Conservation (phyloP, 2,797 vertebrate species). For the Pelodytes ibericus region DNA sequence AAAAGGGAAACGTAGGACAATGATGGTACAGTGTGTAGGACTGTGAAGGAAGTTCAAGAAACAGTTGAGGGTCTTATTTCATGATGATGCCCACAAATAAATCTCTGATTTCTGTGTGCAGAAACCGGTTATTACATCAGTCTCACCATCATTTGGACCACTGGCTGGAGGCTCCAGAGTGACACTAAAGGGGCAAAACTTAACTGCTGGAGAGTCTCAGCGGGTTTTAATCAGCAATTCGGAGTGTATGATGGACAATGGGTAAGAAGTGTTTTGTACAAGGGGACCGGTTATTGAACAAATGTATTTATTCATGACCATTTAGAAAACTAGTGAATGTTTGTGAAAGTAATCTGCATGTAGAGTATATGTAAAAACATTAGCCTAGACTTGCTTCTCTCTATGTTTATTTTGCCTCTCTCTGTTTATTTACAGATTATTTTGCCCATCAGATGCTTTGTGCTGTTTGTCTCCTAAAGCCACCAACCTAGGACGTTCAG, state of each 20-base stretch:
- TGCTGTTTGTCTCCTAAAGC: conserved; percentile 59
- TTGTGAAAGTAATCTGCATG: no score
- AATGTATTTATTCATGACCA: no score
- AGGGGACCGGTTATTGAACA: no score
- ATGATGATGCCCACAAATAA: no score
- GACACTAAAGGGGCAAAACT: conserved; percentile 78
- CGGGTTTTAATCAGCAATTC: conserved; percentile 81
- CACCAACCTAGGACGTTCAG: conserved; percentile 33
- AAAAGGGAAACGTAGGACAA: no score
- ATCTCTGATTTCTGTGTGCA: conserved; percentile 64
- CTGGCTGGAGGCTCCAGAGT: conserved; percentile 85
- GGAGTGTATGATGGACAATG: conserved; percentile 62
- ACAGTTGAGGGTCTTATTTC: no score
- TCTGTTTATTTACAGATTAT: conserved; percentile 1
- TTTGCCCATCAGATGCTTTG: conserved; percentile 52
- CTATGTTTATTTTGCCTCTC: no score
- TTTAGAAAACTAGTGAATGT: no score
- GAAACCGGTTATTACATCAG: conserved; percentile 80
- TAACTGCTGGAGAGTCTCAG: conserved; percentile 80
- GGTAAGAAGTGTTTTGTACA: conserved; percentile 49
- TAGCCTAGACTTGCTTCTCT: no score
- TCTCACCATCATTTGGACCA: conserved; percentile 87
- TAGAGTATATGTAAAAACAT: no score
- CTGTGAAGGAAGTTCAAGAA: no score
- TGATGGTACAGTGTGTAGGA: no score